Conservation (phyloP, 2,797 vertebrate species). For the Bradypodion ventrale region DNA sequence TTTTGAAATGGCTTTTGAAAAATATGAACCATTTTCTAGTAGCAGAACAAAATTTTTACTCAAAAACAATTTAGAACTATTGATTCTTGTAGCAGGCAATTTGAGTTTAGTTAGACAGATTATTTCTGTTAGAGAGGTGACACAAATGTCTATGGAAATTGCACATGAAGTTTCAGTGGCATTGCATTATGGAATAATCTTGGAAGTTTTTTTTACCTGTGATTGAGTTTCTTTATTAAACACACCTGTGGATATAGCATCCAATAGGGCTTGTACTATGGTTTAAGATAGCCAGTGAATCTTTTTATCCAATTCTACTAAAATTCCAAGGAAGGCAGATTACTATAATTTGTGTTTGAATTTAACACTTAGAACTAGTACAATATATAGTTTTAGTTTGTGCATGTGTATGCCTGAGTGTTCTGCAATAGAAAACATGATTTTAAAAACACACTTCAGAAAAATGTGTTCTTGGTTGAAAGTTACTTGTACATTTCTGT, state of each 20-base stretch:
- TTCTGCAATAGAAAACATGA: background rate
- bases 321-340: background rate
- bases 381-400: background rate
- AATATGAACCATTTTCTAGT: background rate
- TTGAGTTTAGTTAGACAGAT: background rate
- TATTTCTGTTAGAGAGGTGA: background rate
- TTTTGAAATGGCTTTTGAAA: background rate
- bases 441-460: background rate
- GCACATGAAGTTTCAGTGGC: background rate
- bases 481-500: background rate
- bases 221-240: background rate
- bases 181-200: background rate
- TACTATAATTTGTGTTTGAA: background rate
- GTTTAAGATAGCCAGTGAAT: background rate
- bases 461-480: background rate
- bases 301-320: background rate
- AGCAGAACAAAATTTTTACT: background rate
- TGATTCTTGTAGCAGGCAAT: background rate
- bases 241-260: background rate
- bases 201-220: background rate
- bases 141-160: background rate
- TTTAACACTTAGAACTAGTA: background rate
- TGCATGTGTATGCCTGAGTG: no score
- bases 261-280: background rate
- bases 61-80: background rate